Conservation (phyloP, 2,888 invertebrate genomes). For the Tolmerus cingulatus region DNA sequence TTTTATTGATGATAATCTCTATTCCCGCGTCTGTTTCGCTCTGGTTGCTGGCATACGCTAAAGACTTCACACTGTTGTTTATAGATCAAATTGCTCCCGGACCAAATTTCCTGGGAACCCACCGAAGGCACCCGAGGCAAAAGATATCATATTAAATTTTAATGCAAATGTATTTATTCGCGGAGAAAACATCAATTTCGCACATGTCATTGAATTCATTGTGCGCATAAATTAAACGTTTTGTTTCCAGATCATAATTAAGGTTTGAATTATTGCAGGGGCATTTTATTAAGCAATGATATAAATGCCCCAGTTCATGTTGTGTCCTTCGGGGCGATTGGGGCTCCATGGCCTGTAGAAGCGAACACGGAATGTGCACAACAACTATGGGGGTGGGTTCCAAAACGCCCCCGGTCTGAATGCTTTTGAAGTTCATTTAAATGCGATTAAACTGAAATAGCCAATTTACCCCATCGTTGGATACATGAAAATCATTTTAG, state of each 20-base stretch:
- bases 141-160: neutral
- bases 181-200: slow-evolving; percentile 11
- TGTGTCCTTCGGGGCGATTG: neutral
- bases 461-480: neutral
- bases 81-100: neutral
- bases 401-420: neutral
- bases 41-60: neutral
- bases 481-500: slow-evolving; percentile 20
- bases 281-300: neutral
- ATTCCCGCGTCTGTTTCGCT: neutral
- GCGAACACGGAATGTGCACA: neutral
- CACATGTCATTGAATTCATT: neutral
- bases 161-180: slow-evolving; percentile 3
- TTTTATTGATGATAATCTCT: slow-evolving; percentile 29
- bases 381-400: neutral
- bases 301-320: neutral
- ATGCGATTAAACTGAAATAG: slow-evolving; percentile 14
- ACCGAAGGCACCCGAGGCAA: neutral
- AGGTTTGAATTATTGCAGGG: neutral
- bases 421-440: slow-evolving; percentile 25
- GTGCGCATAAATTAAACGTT: slow-evolving; percentile 12
- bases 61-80: neutral
- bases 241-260: slow-evolving; percentile 23
- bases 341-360: neutral
- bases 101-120: neutral